Percentiles rank a stretch among this genome's conserved stretches.
These are phyloP conservation scores for Harpagus bidentatus DNA, from an alignment of 2,113 vertebrate species.

Conservation along the genomic window DNA sequence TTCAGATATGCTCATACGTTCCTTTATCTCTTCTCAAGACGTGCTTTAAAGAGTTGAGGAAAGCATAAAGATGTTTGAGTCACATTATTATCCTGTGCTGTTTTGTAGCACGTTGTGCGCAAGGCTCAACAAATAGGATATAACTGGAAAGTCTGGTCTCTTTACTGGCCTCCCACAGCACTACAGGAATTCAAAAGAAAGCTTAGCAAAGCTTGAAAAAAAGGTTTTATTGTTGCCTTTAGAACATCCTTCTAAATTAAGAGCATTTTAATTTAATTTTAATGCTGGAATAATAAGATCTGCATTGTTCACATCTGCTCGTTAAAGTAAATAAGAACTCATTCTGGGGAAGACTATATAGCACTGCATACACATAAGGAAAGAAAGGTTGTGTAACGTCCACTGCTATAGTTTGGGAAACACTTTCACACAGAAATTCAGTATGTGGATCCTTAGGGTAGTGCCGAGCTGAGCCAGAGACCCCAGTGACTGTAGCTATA, in stretches of 20 bases:
- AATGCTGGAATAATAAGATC: constrained; percentile 8
- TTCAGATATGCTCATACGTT: constrained; percentile 16
- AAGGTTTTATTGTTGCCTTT: not conserved
- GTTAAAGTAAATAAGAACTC: not conserved
- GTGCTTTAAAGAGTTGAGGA: constrained; percentile 4
- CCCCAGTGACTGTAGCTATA: not conserved
- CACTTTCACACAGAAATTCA: not conserved
- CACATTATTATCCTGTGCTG: not conserved
- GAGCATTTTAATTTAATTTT: constrained; percentile 34
- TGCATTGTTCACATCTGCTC: constrained; percentile 3
- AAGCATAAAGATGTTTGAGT: not conserved
- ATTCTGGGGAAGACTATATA: not conserved
- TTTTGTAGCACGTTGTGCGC: not conserved
- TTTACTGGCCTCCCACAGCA: not conserved
- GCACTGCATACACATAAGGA: not conserved
- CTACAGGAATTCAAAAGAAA: not conserved
- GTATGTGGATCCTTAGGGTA: not conserved
- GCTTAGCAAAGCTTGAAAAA: not conserved
- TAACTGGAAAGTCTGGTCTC: not conserved
- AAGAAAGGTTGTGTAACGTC: not conserved
- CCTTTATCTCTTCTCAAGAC: not conserved
- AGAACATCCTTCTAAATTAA: constrained; percentile 35
- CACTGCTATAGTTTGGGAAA: not conserved
- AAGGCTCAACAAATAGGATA: not conserved
- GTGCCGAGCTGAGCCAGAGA: not conserved